Evolutionary conservation across 2,797 vertebrate species (phyloP), one percentile per base, ranked within the genome.

Genomic region (Ctenopoma multispine): DNA sequence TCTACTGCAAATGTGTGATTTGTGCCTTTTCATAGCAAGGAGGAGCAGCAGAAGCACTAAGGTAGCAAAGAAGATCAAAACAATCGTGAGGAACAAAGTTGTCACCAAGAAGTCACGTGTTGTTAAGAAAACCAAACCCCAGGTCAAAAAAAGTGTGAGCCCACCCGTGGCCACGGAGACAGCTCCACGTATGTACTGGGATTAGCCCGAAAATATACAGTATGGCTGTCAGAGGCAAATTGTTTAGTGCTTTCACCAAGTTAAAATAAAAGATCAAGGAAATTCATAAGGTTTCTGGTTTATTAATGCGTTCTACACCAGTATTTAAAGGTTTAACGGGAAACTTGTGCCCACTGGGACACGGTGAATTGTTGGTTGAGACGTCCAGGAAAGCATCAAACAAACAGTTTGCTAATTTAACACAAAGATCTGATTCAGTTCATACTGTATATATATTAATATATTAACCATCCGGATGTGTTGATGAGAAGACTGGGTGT

Each of bases 141-240:
- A 61, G 59, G 59, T 84, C 71, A 83, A 78, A 76, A 56, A 38
- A 3, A 44, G 38, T 0, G 47, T 13, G 51, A 76, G 49, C 31
- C 82, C 13, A 9, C 27, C 76, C 24, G 64, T 9, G 7, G 41
- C 61, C 43, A 31, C 23, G 56, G 79, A 81, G 49, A 60, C 68
- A 1, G 76, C 61, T 29, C 44, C 79, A 86, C 81, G 90, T 92
- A 93, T 64, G 90, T 92, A 92, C 68, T 1, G 8, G 48, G 29
- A 53, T 40, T 12, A 69, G n/a, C 53, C 68, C 47, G 2, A 4
- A 61, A 11, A 21, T 77, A 82, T 75, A 69, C 89, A 88, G 85
- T 75, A 88, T 88, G 84, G 13, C 18, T 4, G 18, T 68, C 81
- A 82, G 76, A 50, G 58, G 55, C 68, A 69, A 72, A 81, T 66